phyloP scores from a whole-genome alignment of 2,113 vertebrate species.

The Oplegnathus fasciatus region DNA sequence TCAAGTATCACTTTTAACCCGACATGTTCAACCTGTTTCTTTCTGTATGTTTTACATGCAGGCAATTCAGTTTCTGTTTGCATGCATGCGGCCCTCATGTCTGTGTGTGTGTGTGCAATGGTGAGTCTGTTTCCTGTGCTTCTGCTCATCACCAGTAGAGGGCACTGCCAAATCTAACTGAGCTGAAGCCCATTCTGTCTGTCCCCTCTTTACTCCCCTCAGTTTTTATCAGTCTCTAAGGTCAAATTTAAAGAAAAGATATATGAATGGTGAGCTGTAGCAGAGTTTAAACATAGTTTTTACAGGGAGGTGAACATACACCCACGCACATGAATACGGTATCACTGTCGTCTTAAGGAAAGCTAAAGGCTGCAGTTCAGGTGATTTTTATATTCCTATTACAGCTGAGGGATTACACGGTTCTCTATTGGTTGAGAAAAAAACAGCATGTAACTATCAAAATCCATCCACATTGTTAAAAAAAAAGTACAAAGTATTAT shows the following conservation, averaged over 20 bases:
- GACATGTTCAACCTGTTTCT: background rate
- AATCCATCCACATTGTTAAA: background rate
- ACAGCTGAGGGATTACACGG: background rate
- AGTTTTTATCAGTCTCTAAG: background rate
- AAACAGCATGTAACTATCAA: background rate
- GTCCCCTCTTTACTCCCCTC: background rate
- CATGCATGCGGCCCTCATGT: background rate
- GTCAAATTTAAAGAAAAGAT: background rate
- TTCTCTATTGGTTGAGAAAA: no score
- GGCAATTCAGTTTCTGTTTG: background rate
- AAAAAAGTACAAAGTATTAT: no score
- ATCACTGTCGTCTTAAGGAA: no score
- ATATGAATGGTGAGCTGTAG: background rate
- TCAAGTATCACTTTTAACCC: background rate
- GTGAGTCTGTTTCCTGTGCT: constrained; percentile 22
- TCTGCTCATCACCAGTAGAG: constrained; percentile 70
- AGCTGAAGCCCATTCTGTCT: background rate
- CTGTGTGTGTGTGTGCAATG: background rate
- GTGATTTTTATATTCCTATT: background rate
- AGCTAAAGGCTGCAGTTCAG: no score
- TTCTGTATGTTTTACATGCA: background rate
- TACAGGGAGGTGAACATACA: background rate
- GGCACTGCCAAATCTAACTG: constrained; percentile 48
- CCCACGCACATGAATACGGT: no score
- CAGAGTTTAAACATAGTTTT: background rate